Conservation (phyloP, 1,140 invertebrate genomes). For the Drosophila ohnishii region DNA sequence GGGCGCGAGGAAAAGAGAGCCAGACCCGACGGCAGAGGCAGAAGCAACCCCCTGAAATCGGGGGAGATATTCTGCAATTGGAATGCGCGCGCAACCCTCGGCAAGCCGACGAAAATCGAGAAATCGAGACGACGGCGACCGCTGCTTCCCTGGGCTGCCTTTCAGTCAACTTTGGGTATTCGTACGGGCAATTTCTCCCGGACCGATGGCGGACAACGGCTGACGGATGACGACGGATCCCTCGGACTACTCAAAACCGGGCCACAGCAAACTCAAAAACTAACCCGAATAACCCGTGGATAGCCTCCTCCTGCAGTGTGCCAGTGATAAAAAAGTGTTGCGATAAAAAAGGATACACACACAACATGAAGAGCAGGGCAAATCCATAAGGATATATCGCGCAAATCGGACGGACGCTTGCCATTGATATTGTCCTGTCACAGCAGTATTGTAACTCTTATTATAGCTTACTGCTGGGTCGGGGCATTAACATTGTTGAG, state of each 20-base stretch:
- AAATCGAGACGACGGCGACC: conserved; percentile 40
- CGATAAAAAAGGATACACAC: conserved; percentile 2
- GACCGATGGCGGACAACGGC: conserved; percentile 79
- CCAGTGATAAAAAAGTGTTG: conserved; percentile 19
- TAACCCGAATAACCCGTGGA: conserved; percentile 38
- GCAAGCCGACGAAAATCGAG: conserved; percentile 41
- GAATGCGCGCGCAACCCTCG: conserved; percentile 77
- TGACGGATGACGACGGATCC: conserved; percentile 38
- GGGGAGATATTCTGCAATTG: conserved; percentile 73
- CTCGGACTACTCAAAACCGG: conserved; percentile 69
- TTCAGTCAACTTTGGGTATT: conserved; percentile 83
- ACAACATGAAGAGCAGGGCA: background rate
- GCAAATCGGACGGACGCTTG: conserved; percentile 76
- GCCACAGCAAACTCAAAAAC: conserved; percentile 50
- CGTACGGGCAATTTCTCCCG: conserved; percentile 82
- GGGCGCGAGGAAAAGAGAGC: conserved; percentile 9
- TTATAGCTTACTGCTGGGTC: conserved; percentile 91
- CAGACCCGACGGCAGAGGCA: conserved; percentile 14
- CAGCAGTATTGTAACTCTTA: conserved; percentile 90
- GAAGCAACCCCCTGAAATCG: conserved; percentile 53
- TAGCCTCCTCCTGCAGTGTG: conserved; percentile 14
- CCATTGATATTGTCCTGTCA: conserved; percentile 96
- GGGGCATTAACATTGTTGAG: conserved; percentile 88
- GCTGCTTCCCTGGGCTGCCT: conserved; percentile 77
- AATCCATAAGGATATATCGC: conserved; percentile 13